Evolutionary conservation across 2,113 vertebrate genomes (phyloP).

Genomic region (Chamaea fasciata): DNA sequence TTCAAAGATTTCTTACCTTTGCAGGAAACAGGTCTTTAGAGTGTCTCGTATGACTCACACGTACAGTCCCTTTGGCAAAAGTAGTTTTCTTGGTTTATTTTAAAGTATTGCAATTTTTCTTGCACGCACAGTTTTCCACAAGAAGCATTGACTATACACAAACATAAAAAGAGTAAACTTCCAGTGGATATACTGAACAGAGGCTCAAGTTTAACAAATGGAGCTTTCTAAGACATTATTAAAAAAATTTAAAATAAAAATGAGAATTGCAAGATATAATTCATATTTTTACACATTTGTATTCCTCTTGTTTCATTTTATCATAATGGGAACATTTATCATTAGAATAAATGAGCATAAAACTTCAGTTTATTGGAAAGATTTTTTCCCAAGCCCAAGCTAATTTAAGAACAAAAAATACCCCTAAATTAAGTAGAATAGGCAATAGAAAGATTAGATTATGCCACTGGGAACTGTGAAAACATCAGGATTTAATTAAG

Average conservation of each 20-base stretch:
- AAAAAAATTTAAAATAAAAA: neutral
- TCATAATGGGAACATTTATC: neutral
- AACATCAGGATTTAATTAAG: slow-evolving; percentile 8
- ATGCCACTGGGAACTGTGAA: neutral
- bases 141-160: neutral
- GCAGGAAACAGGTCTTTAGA: neutral
- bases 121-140: neutral
- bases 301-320: neutral
- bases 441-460: neutral
- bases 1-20: neutral
- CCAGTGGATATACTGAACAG: neutral
- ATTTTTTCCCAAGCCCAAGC: neutral
- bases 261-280: neutral
- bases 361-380: neutral
- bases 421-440: neutral
- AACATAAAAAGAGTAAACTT: neutral
- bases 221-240: neutral
- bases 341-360: neutral
- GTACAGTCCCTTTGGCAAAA: neutral
- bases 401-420: neutral
- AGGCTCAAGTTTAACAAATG: neutral
- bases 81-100: neutral
- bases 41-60: neutral
- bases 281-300: neutral
- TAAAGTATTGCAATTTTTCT: neutral